A percentile compares a stretch with the other conserved stretches of the same genome.
Evolutionary conservation across 2,888 invertebrate species (phyloP).

Genomic region (Adelognathus sp.): DNA sequence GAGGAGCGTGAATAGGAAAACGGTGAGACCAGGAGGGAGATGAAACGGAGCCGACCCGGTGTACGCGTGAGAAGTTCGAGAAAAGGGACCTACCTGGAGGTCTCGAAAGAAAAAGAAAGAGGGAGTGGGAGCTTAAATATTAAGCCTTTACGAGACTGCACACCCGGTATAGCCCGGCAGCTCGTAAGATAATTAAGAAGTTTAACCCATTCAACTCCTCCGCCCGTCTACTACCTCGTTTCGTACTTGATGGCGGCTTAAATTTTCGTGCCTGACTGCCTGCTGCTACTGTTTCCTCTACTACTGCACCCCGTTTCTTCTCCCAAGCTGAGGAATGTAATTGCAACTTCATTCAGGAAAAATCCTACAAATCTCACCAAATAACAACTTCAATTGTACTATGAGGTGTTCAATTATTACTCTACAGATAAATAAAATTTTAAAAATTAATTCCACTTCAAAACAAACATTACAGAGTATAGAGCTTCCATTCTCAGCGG

Average conservation of each 20-base stretch:
- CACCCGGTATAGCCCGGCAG: slow-evolving; percentile 56
- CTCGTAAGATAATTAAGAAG: slow-evolving; percentile 62
- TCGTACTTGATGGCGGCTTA: slow-evolving; percentile 60
- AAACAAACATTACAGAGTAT: too few species aligned
- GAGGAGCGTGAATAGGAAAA: slow-evolving; percentile 31
- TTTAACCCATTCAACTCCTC: slow-evolving; percentile 64
- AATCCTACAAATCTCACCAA: too few species aligned
- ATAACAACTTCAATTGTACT: too few species aligned
- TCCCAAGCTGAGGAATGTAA: slow-evolving; percentile 25
- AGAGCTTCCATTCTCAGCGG: too few species aligned
- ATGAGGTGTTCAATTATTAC: not conserved
- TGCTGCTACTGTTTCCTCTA: slow-evolving; percentile 41
- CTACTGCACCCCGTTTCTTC: not conserved
- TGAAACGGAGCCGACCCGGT: slow-evolving; percentile 39
- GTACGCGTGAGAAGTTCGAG: slow-evolving; percentile 47
- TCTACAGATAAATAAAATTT: too few species aligned
- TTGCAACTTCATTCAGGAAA: slow-evolving; percentile 14
- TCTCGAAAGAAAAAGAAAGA: not conserved
- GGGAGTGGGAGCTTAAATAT: slow-evolving; percentile 54
- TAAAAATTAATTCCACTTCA: too few species aligned
- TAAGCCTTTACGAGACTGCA: slow-evolving; percentile 58
- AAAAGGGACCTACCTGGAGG: slow-evolving; percentile 32
- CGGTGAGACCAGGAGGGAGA: slow-evolving; percentile 23
- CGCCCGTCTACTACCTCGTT: slow-evolving; percentile 59
- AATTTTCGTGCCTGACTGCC: slow-evolving; percentile 58